A percentile compares a stretch with the other conserved stretches of the same genome.
These are phyloP conservation scores for Drosophila atripex DNA, from an alignment of 2,888 invertebrate species.

Conservation along the genomic window DNA sequence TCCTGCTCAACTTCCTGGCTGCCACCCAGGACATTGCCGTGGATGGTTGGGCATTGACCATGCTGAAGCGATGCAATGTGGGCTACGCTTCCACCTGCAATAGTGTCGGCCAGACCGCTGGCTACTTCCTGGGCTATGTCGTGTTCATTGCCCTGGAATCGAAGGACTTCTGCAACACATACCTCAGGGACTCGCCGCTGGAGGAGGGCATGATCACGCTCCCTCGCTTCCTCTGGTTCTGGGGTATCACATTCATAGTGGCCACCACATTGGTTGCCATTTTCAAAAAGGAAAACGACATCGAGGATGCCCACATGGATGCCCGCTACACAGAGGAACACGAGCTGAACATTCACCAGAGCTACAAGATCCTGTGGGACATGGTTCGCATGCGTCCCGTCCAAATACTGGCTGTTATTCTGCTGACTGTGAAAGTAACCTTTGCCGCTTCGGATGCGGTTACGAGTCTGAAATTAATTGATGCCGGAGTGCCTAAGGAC, in stretches of 20 bases:
- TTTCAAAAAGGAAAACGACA: constrained; percentile 91
- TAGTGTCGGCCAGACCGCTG: constrained; percentile 98
- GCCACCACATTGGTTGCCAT: constrained; percentile 95
- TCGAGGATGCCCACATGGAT: constrained; percentile 81
- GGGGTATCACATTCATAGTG: constrained; percentile 95
- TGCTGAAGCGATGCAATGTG: constrained; percentile 98
- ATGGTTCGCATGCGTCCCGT: constrained; percentile 94
- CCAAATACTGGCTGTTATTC: constrained; percentile 89
- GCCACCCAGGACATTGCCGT: constrained; percentile 99
- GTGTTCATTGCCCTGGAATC: constrained; percentile 98
- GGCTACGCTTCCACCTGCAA: constrained; percentile 99
- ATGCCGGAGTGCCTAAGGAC: constrained; percentile 98
- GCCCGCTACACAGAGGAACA: constrained; percentile 79
- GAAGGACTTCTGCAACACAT: constrained; percentile 96
- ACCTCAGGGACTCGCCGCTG: constrained; percentile 90
- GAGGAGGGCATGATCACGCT: constrained; percentile 89
- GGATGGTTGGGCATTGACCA: constrained; percentile 99
- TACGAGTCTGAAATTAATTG: constrained; percentile 96
- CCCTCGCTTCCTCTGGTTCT: constrained; percentile 95
- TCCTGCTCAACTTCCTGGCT: constrained; percentile 96
- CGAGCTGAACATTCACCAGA: constrained; percentile 86
- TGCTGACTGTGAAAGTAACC: constrained; percentile 96
- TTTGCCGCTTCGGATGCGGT: constrained; percentile 98
- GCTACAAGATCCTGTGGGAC: constrained; percentile 92
- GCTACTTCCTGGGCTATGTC: constrained; percentile 98